Evolutionary conservation across 2,113 vertebrate genomes (phyloP).

Genomic region (Chaetops frenatus): DNA sequence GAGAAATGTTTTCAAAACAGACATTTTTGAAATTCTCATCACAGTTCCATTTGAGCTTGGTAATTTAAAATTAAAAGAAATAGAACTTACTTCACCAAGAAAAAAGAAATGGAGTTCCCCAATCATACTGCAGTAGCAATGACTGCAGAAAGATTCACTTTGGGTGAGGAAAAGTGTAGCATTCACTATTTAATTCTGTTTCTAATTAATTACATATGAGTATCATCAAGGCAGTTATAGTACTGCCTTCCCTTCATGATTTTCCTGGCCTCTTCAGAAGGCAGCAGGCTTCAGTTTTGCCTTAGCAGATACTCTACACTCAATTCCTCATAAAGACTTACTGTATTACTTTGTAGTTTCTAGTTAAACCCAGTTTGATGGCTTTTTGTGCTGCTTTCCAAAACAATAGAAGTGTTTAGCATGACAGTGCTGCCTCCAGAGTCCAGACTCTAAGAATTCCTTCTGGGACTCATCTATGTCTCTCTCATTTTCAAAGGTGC

Average conservation of each 20-base stretch:
- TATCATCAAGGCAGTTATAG: not conserved
- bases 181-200: not conserved
- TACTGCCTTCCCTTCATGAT: not conserved
- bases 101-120: not conserved
- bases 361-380: not conserved
- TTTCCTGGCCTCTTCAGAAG: not conserved
- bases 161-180: not conserved
- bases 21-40: not conserved
- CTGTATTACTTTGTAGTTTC: not conserved
- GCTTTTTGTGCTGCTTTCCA: not conserved
- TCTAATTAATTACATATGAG: not conserved
- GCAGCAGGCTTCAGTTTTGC: not conserved
- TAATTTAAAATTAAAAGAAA: not conserved
- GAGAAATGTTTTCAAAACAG: not conserved
- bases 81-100: not conserved
- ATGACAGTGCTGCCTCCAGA: not conserved
- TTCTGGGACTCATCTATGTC: not conserved
- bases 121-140: not conserved
- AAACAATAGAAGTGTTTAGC: not conserved
- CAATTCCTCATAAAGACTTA: not conserved
- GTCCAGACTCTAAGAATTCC: not conserved
- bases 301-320: not conserved
- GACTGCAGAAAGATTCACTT: not conserved
- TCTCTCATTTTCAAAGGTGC: not conserved
- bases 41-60: not conserved